phyloP scores from a whole-genome alignment of 2,113 vertebrate genomes.

The Gobius niger region DNA sequence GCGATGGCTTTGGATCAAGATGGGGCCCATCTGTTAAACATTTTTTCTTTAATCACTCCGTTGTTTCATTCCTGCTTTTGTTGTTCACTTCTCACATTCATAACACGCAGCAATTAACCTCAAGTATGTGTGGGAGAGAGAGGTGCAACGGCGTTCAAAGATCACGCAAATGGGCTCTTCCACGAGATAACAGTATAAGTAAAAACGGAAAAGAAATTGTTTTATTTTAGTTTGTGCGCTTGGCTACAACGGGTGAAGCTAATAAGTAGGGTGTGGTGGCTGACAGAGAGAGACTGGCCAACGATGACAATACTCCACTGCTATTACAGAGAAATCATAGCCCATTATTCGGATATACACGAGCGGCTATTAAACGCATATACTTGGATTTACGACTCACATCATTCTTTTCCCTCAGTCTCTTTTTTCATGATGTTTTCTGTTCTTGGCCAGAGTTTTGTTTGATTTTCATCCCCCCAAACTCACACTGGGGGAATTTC shows the following conservation, averaged over 20 bases:
- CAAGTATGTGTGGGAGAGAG: conserved; percentile 57
- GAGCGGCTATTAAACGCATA: conserved; percentile 24
- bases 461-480: conserved; percentile 35
- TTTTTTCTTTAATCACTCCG: conserved; percentile 74
- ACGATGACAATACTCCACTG: conserved; percentile 56
- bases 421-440: conserved; percentile 22
- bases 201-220: conserved; percentile 14
- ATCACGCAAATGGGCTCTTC: neutral
- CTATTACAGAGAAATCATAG: conserved; percentile 31
- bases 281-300: conserved; percentile 52
- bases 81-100: conserved; percentile 65
- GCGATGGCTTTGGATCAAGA: conserved; percentile 56
- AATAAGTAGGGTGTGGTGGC: conserved; percentile 67
- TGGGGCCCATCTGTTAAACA: conserved; percentile 77
- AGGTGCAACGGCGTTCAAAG: conserved; percentile 7
- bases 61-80: conserved; percentile 71
- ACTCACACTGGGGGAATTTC: conserved; percentile 55
- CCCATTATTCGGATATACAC: conserved; percentile 17
- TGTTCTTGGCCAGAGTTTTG: conserved; percentile 15
- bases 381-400: conserved; percentile 39
- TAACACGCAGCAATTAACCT: conserved; percentile 57
- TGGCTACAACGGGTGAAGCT: conserved; percentile 50
- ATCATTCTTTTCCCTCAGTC: conserved; percentile 7
- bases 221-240: conserved; percentile 32
- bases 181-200: conserved; percentile 1